Evolutionary conservation across 2,797 vertebrate genomes (phyloP).

Genomic region (Clarias pachynema): DNA sequence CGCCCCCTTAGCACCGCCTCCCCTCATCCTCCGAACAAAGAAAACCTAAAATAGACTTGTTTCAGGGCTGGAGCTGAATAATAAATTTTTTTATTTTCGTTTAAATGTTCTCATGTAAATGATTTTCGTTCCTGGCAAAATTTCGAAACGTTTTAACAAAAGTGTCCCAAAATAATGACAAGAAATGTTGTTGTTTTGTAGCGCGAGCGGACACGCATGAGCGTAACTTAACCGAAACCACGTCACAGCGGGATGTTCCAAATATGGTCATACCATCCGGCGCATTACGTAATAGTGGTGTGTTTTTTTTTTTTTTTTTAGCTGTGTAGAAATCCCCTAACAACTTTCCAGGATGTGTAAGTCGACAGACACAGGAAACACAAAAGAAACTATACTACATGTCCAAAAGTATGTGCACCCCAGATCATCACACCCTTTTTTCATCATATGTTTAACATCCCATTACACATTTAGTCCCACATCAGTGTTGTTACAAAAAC

Average conservation of each 20-base stretch:
- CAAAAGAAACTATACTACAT: neutral
- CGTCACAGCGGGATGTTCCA: constrained; percentile 45
- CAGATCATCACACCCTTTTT: neutral
- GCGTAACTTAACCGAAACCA: neutral
- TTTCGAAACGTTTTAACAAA: too few species aligned
- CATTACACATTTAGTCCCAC: neutral
- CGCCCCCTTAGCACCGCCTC: neutral
- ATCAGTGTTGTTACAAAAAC: neutral
- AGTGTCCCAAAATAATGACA: neutral
- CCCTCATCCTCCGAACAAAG: constrained; percentile 43
- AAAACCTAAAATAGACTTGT: neutral
- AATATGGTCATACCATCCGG: constrained; percentile 15
- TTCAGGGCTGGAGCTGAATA: too few species aligned
- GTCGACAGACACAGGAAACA: neutral
- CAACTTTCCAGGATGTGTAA: neutral
- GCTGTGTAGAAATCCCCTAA: neutral
- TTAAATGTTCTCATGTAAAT: neutral
- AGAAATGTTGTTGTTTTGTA: neutral
- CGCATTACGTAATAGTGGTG: constrained; percentile 28
- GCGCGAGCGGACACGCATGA: neutral
- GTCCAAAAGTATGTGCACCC: neutral
- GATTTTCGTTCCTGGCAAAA: neutral
- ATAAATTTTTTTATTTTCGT: neutral
- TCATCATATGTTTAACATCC: neutral
- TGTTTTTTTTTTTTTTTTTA: neutral